Evolutionary conservation across 2,797 vertebrate genomes (phyloP), one percentile per base, ranked within the genome.

Genomic region (Syngnathus rostellatus): DNA sequence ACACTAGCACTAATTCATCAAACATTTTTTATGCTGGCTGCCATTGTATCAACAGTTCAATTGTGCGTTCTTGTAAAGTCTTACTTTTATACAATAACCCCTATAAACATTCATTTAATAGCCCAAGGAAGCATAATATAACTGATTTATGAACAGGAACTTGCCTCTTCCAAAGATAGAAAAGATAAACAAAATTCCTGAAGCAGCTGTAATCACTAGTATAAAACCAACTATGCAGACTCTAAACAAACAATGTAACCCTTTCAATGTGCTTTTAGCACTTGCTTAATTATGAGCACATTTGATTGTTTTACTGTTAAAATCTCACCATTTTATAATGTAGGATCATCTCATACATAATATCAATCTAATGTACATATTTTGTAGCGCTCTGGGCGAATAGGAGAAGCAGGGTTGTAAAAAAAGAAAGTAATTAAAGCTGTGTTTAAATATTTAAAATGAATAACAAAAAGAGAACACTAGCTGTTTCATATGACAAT

Each of bases 181-280:
- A 62, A 62, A 45, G 40, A 62, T 62, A 62, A 62, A 61, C 60
- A 62, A 62, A 62, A 51, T 21, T 43, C 40, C 65, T n/a, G 9
- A 2, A 68, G 45, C 64, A 71, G 43, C 71, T 70, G 58, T 62
- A 45, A 12, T 45, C 40, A 8, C n/a, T 31, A 43, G 39, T 62
- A 21, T 41, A 45, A 62, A 62, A 25, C 21, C 21, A 25, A 62
- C n/a, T 43, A 45, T 25, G 60, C 21, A 16, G 40, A 45, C 40
- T 23, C n/a, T 43, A 73, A 72, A 76, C 54, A 54, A 55, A 43
- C 40, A 3, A 25, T 43, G 21, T 62, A 62, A 14, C 21, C 21
- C 40, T 43, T 23, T n/a, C 12, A 45, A 45, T 43, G 40, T 6
- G 39, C n/a, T 43, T 43, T 62, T 25, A 45, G 23, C 12, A 16